phyloP scores from a whole-genome alignment of 2,113 vertebrate species.

The Prunella fulvescens region DNA sequence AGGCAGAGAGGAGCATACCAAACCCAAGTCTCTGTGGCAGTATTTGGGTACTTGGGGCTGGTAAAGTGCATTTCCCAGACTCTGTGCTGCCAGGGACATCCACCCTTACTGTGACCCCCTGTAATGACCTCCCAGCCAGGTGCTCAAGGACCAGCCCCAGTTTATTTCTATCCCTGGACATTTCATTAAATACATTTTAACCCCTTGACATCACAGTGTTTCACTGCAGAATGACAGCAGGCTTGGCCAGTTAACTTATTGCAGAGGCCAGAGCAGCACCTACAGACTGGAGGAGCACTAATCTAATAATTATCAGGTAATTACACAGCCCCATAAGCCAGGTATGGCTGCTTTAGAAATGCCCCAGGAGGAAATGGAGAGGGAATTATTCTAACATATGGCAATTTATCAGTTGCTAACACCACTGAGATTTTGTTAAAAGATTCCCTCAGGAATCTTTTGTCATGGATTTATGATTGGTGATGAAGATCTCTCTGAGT shows the following conservation, averaged over 20 bases:
- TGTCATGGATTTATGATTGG: not conserved
- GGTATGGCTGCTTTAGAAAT: not conserved
- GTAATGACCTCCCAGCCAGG: not conserved
- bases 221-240: not conserved
- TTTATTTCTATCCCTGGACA: not conserved
- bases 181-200: not conserved
- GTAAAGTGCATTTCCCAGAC: not conserved
- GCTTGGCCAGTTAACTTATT: not conserved
- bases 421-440: not conserved
- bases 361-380: not conserved
- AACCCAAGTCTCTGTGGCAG: not conserved
- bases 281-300: not conserved
- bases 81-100: not conserved
- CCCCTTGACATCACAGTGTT: accelerated
- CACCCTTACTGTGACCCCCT: accelerated
- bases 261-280: not conserved
- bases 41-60: accelerated
- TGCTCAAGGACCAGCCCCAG: not conserved
- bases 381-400: not conserved
- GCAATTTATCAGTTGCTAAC: not conserved
- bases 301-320: not conserved
- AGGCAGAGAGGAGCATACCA: not conserved
- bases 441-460: not conserved
- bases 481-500: not conserved
- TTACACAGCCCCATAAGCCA: not conserved